Conservation (phyloP, 2,888 invertebrate species). For the Argyresthia goedartella region DNA sequence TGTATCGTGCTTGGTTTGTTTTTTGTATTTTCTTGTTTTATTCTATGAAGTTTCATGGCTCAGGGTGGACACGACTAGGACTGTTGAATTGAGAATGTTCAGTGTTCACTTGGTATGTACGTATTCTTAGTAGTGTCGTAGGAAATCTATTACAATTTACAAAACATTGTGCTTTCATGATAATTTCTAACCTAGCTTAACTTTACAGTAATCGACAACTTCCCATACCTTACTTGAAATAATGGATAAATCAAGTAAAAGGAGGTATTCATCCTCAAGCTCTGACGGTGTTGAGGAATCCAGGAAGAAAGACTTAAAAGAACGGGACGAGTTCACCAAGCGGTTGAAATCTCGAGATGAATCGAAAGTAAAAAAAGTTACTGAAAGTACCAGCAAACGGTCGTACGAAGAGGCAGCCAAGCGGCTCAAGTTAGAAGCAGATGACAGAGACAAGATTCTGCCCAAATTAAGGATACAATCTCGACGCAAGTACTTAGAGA, state of each 20-base stretch:
- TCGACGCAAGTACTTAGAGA: conserved; percentile 93
- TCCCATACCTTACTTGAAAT: neutral
- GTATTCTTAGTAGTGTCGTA: too few relatives aligned
- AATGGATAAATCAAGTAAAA: conserved; percentile 50
- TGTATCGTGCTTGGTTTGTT: too few relatives aligned
- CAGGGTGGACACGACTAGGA: too few relatives aligned
- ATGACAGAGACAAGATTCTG: conserved; percentile 87
- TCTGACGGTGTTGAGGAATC: conserved; percentile 84
- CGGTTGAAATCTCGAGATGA: conserved; percentile 92
- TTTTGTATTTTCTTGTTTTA: too few relatives aligned
- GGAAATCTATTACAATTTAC: too few relatives aligned
- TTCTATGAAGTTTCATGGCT: too few relatives aligned
- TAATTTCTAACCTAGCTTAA: too few relatives aligned
- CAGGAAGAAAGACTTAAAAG: conserved; percentile 86
- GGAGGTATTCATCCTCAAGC: conserved; percentile 67
- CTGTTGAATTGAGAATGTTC: too few relatives aligned
- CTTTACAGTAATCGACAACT: too few relatives aligned
- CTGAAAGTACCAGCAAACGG: conserved; percentile 73
- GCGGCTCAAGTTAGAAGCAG: conserved; percentile 87
- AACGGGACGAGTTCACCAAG: conserved; percentile 94
- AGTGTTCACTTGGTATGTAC: too few relatives aligned
- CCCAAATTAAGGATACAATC: conserved; percentile 93
- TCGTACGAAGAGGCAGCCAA: conserved; percentile 92
- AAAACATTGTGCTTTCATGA: too few relatives aligned
- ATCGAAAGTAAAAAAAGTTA: conserved; percentile 85